Base-by-base conservation (phyloP, 2,888 invertebrate species). In the Nemapogon koenigi region DNA sequence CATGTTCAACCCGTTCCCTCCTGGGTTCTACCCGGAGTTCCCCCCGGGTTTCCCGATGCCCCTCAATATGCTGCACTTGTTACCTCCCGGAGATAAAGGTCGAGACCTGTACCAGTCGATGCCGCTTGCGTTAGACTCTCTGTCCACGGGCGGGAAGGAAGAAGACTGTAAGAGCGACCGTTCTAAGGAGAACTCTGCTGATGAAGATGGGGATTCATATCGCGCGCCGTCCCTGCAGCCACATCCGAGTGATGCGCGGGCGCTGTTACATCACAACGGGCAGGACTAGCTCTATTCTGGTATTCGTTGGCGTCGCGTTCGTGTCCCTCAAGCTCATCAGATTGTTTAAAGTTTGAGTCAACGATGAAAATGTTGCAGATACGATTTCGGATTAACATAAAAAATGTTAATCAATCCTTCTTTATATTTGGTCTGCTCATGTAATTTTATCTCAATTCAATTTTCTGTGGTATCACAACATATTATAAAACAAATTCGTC, bases 1-100 rank as follows among this genome's bases (percentile, higher is more conserved):
- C 41, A 82, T 89, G 51, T 89, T 89, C 67, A 89, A 89, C 55
- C 89, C 89, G 39, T 88, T 91, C 59, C 84, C 87, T 47, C 89
- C 87, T 49, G 88, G 87, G 43, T 92, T 91, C 69, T 92, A 91
- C 62, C 90, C 91, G 6, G 92, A 93, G 55, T 92, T 91, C 53
- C 82, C 89, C 4, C 82, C 83, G 4, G 87, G 88, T 13, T 93
- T 91, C 57, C 91, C 91, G 1, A 86, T 93, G 56, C 91, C 91
- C 18, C 83, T 93, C 18, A 89, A 88, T 59, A 91, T 92, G 91
- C 81, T 92, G 44, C 91, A 92, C 59, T 78, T 92, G 40, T 65
- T 92, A 54, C 91, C 91, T 41, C 91, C 90, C 28, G 86, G 83
- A 52, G 91, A 91, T 53, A 89, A 88, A 55, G 85, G 85, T 51